Conservation (phyloP, 37 sponge, comb jelly and placozoan genomes). For the Petrosia ficiformis region DNA sequence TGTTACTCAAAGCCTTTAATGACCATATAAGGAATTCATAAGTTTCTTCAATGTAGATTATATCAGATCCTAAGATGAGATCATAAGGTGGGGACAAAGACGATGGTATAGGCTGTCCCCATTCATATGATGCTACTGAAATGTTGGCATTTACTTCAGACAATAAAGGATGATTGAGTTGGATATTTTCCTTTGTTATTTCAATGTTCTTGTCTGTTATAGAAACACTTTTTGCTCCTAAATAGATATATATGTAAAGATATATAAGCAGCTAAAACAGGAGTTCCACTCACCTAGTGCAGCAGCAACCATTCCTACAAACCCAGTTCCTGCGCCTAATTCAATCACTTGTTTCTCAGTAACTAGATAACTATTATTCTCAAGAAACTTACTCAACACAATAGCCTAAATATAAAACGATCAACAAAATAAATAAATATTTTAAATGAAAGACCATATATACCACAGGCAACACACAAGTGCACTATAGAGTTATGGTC, state of each 20-base stretch:
- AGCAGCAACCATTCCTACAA: conserved; percentile 66
- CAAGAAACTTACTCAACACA: conserved; percentile 42
- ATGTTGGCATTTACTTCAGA: too few relatives aligned
- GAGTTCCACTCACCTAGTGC: conserved; percentile 45
- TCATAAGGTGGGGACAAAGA: conserved; percentile 39
- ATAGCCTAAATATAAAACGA: conserved; percentile 36
- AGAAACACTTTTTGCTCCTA: conserved; percentile 40
- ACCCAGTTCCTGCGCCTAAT: conserved; percentile 74
- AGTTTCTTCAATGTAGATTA: conserved; percentile 57
- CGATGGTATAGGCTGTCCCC: conserved; percentile 23
- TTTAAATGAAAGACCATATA: background rate
- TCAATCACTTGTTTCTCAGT: conserved; percentile 52
- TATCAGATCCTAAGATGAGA: conserved; percentile 71
- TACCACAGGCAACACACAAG: background rate
- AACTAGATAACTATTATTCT: background rate
- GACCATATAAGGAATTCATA: conserved; percentile 39
- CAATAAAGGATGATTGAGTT: conserved; percentile 18
- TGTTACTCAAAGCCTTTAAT: conserved; percentile 30
- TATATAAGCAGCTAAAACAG: background rate
- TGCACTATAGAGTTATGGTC: too few relatives aligned
- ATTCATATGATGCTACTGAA: conserved; percentile 26
- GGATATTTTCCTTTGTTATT: conserved; percentile 31
- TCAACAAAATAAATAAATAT: background rate
- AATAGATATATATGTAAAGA: background rate
- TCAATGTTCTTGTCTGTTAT: conserved; percentile 46